Conservation (phyloP, 2,888 invertebrate species). For the Leptopterna dolabrata region DNA sequence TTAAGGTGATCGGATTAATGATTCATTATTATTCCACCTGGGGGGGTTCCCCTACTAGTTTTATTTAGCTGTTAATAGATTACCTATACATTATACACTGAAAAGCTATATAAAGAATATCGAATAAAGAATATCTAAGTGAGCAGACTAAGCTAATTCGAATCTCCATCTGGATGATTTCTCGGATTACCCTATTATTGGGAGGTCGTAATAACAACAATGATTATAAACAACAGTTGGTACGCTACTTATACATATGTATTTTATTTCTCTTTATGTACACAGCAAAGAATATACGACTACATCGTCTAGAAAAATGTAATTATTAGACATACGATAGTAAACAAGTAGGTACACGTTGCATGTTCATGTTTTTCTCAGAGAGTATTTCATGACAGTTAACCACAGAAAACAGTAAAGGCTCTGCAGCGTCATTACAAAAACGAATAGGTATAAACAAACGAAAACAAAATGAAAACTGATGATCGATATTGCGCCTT, state of each 20-base stretch:
- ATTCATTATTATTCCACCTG: too few species aligned
- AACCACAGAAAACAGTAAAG: slow-evolving; percentile 6
- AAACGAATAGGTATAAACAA: background rate
- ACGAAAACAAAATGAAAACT: background rate
- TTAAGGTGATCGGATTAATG: too few species aligned
- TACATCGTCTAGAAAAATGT: slow-evolving; percentile 60
- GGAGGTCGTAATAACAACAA: too few species aligned
- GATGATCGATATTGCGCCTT: background rate
- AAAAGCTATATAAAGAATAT: too few species aligned
- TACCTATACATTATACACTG: too few species aligned
- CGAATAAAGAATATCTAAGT: too few species aligned
- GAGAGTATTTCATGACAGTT: background rate
- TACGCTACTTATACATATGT: slow-evolving; percentile 55
- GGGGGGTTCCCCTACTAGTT: too few species aligned
- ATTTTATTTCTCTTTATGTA: slow-evolving; percentile 61
- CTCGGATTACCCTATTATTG: too few species aligned
- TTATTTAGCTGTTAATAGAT: too few species aligned
- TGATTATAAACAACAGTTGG: background rate
- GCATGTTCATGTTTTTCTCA: slow-evolving; percentile 31
- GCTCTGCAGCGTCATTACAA: background rate
- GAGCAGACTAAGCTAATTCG: too few species aligned
- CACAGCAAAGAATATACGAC: slow-evolving; percentile 60
- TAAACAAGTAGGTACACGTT: slow-evolving; percentile 53
- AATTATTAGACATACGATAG: slow-evolving; percentile 58
- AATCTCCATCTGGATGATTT: too few species aligned